Conservation (phyloP, 2,113 vertebrate species). For the Cyanoderma ruficeps region DNA sequence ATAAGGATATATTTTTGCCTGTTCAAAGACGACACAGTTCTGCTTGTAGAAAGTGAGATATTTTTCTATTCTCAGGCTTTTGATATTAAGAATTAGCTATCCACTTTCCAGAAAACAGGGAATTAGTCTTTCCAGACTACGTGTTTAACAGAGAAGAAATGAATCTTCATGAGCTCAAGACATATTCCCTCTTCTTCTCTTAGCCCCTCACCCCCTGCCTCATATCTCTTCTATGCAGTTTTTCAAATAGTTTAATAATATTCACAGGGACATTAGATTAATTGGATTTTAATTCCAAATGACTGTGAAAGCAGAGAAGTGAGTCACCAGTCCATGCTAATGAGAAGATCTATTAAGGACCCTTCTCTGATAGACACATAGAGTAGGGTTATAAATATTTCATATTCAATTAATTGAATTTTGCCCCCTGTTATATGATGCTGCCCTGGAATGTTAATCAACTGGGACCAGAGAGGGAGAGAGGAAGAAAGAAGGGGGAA, state of each 20-base stretch:
- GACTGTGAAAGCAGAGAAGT: slow-evolving; percentile 88
- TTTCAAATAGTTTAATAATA: slow-evolving; percentile 83
- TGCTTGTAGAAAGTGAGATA: neutral
- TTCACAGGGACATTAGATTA: slow-evolving; percentile 84
- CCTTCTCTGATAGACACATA: slow-evolving; percentile 84
- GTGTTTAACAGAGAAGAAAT: slow-evolving; percentile 62
- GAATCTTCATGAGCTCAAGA: slow-evolving; percentile 56
- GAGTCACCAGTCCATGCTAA: slow-evolving; percentile 91
- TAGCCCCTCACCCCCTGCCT: slow-evolving; percentile 52
- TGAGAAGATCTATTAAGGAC: slow-evolving; percentile 91
- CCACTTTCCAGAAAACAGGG: slow-evolving; percentile 37
- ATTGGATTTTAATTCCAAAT: slow-evolving; percentile 87
- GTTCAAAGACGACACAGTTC: neutral
- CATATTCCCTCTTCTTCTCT: slow-evolving; percentile 60
- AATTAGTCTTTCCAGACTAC: slow-evolving; percentile 25
- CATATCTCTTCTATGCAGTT: slow-evolving; percentile 77
- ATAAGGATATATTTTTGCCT: neutral
- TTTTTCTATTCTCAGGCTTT: slow-evolving; percentile 21
- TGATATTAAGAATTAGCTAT: slow-evolving; percentile 19
- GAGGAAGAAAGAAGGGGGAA: neutral
- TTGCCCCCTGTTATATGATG: slow-evolving; percentile 76
- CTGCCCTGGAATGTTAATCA: slow-evolving; percentile 78
- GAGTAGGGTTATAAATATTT: slow-evolving; percentile 88
- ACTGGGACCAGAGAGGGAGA: slow-evolving; percentile 38
- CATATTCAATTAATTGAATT: slow-evolving; percentile 87